Conservation (phyloP, 2,113 vertebrate genomes). For the Xiphophorus hellerii region DNA sequence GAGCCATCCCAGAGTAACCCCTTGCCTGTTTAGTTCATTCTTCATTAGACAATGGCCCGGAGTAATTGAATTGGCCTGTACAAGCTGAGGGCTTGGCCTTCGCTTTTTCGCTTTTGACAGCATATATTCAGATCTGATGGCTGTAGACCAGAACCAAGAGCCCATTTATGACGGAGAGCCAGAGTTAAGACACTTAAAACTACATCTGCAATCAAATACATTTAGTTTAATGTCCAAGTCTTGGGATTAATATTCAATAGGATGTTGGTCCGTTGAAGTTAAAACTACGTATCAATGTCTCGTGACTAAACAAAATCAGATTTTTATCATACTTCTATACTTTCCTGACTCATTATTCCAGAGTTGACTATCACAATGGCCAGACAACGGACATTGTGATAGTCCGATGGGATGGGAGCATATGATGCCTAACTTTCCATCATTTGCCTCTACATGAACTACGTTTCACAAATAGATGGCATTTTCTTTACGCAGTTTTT, state of each 20-base stretch:
- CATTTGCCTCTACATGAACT: no score
- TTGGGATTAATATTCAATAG: background rate
- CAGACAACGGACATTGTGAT: no score
- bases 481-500: background rate
- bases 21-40: slow-evolving; percentile 70
- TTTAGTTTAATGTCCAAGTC: background rate
- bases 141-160: slow-evolving; percentile 29
- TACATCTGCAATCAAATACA: background rate
- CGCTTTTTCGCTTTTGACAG: slow-evolving; percentile 62
- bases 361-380: no score
- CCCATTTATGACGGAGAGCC: slow-evolving; percentile 11
- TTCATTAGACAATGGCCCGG: slow-evolving; percentile 64
- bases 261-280: background rate
- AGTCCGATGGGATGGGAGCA: no score
- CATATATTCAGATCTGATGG: slow-evolving; percentile 60
- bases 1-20: slow-evolving; percentile 68
- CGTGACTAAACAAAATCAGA: no score
- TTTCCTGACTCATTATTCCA: no score
- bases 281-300: background rate
- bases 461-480: no score
- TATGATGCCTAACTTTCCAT: no score
- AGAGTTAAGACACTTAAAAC: slow-evolving; percentile 5
- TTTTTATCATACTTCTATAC: no score
- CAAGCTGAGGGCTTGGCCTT: slow-evolving; percentile 66
- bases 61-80: slow-evolving; percentile 78